These are phyloP conservation scores for Epiblema foenella DNA, from an alignment of 2,888 invertebrate species.

Conservation along the genomic window DNA sequence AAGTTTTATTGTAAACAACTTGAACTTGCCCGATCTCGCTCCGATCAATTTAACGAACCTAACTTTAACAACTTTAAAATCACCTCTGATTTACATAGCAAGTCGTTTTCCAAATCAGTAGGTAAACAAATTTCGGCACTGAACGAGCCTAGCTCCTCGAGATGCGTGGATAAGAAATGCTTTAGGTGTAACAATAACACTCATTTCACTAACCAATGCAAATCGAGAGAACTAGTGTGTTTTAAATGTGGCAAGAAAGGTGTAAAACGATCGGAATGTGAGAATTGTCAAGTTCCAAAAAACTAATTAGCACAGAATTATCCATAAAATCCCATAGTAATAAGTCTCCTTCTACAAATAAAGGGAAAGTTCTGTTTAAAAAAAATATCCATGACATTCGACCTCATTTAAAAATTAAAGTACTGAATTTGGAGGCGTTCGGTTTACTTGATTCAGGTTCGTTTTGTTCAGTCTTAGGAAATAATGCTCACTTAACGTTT, in stretches of 20 bases:
- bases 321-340: not conserved
- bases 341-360: too few relatives aligned
- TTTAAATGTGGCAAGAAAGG: conserved; percentile 17
- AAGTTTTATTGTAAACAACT: conserved; percentile 1
- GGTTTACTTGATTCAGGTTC: not conserved
- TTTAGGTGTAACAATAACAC: conserved; percentile 1
- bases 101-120: not conserved
- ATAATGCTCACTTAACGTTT: not conserved
- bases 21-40: not conserved
- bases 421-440: not conserved
- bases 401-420: conserved; percentile 1
- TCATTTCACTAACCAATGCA: conserved; percentile 8
- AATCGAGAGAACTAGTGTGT: conserved; percentile 5
- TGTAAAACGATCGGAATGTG: not conserved
- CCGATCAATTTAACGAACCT: not conserved
- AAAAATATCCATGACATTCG: not conserved
- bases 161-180: not conserved
- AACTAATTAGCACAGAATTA: not conserved
- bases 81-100: not conserved
- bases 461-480: not conserved
- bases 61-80: not conserved
- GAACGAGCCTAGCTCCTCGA: not conserved
- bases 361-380: conserved; percentile 2
- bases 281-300: not conserved
- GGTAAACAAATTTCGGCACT: not conserved